Conservation (phyloP, 2,888 invertebrate genomes). For the Linnaemya tessellans region DNA sequence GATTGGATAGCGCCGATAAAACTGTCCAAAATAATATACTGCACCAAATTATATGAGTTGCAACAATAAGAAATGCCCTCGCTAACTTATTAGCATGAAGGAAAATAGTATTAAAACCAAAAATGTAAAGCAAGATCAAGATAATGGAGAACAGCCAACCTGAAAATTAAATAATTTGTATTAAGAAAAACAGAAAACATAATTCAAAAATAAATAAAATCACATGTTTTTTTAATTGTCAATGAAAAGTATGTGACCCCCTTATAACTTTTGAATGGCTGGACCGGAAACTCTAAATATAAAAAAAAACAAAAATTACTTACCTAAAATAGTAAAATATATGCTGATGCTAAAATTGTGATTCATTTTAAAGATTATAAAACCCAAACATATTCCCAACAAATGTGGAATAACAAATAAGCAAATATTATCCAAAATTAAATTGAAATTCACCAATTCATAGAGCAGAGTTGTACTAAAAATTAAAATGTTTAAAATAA, state of each 20-base stretch:
- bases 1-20: constrained; percentile 83
- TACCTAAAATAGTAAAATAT: constrained; percentile 75
- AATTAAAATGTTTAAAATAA: not conserved
- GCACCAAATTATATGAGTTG: constrained; percentile 84
- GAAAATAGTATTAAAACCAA: constrained; percentile 74
- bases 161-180: constrained; percentile 46
- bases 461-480: constrained; percentile 78
- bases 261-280: too few relatives aligned
- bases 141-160: constrained; percentile 76
- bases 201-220: not conserved
- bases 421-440: constrained; percentile 89
- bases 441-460: constrained; percentile 86
- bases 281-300: too few relatives aligned
- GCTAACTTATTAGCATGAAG: constrained; percentile 65
- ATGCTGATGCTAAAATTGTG: constrained; percentile 79
- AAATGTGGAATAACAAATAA: constrained; percentile 89
- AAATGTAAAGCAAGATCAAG: constrained; percentile 74
- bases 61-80: constrained; percentile 75
- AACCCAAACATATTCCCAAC: constrained; percentile 89
- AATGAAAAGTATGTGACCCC: too few relatives aligned
- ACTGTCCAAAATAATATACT: constrained; percentile 83
- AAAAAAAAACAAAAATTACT: constrained; percentile 38
- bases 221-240: too few relatives aligned
- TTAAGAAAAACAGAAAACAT: too few relatives aligned
- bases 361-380: constrained; percentile 88